Conservation (phyloP, 1,140 invertebrate genomes). For the Branchinecta lynchi region DNA sequence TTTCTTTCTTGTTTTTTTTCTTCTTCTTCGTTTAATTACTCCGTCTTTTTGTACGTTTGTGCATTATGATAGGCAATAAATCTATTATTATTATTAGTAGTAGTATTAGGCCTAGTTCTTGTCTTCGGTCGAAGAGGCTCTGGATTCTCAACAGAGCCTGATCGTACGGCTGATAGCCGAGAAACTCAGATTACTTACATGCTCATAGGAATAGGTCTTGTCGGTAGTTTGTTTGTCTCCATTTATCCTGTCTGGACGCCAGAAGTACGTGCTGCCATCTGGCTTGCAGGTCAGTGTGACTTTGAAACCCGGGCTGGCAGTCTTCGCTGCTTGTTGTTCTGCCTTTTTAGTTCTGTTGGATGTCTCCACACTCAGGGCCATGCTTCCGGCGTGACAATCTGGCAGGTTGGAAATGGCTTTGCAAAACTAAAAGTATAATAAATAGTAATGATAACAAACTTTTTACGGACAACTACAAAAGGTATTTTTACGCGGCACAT, state of each 20-base stretch:
- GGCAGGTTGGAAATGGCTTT: constrained; percentile 22
- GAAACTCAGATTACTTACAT: constrained; percentile 25
- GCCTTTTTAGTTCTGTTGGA: neutral
- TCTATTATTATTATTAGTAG: too few relatives aligned
- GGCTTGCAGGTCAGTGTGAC: neutral
- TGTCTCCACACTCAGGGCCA: constrained; percentile 13
- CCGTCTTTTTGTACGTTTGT: too few relatives aligned
- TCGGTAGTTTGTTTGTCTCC: constrained; percentile 25
- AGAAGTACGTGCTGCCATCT: neutral
- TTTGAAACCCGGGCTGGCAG: neutral
- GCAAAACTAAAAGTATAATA: constrained; percentile 24
- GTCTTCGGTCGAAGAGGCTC: too few relatives aligned
- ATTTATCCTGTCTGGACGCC: constrained; percentile 20
- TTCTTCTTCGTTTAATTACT: too few relatives aligned
- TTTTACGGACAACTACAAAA: too few relatives aligned
- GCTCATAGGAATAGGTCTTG: constrained; percentile 30
- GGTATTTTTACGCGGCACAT: too few relatives aligned
- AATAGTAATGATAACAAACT: neutral
- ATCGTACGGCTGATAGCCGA: too few relatives aligned
- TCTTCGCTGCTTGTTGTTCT: neutral
- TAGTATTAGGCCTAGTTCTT: too few relatives aligned
- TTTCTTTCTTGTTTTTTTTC: too few relatives aligned
- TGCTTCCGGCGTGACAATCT: constrained; percentile 21
- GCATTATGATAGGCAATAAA: too few relatives aligned
- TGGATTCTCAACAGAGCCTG: too few relatives aligned